Base-by-base conservation (phyloP, 37 sponge, comb jelly and placozoan genomes). In the Oscarella lobularis region DNA sequence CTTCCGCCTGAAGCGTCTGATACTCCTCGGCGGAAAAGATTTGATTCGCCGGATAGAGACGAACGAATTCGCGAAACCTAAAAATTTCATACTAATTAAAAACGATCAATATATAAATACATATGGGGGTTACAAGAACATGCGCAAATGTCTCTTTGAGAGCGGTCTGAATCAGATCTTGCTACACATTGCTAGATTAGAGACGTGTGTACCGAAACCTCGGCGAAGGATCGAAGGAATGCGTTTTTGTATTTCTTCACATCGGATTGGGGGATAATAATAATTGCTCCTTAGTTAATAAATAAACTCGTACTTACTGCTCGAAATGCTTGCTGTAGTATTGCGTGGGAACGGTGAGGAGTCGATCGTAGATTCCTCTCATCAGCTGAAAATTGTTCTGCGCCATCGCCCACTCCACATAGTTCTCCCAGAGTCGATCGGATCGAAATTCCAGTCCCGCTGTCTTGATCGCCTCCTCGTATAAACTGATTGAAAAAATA, bases 401-500 rank as follows among this genome's bases (percentile, higher is more conserved):
- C 27, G 29, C 38, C 66, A 79, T 83, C 83, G 86, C 83, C 90
- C 90, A 93, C 37, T 82, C 85, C 0, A 93, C 76, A 67, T 79
- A 89, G 3, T 83, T 40, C 39, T 87, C 80, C 94, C 94, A 93
- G 35, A 93, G 80, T 41, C 75, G 81, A 66, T 87, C 84, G 0
- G 94, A 93, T 2, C 85, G 77, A 66, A 71, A 89, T n/a, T 93
- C 94, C 75, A 86, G 68, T 1, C 94, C 94, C 75, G 85, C 84
- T 0, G 60, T 67, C 4, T 33, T 75, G 0, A 93, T 60, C 0
- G 90, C 90, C 3, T 81, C 71, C 33, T 86, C 80, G 74, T 90
- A 93, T n/a, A 88, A 31, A 30, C 93, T 91, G 73, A 35, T 34
- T 35, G 33, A 6, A 33, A 39, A 1, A 1, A 80, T 9, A 33